Base-by-base conservation (phyloP, 2,888 invertebrate genomes). In the Anorthoa munda region DNA sequence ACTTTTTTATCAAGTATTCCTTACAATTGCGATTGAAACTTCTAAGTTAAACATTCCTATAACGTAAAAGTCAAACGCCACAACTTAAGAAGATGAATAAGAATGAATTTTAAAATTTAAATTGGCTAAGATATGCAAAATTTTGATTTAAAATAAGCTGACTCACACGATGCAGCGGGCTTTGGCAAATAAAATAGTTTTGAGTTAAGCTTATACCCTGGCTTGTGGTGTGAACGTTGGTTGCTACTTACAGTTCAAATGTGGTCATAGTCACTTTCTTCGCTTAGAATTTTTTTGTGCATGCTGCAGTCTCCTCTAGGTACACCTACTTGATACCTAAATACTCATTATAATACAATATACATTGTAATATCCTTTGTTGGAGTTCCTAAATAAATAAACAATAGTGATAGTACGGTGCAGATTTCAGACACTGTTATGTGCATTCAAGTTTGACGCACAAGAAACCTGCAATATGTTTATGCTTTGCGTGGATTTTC, bases 111-210 rank as follows among this genome's bases (percentile, higher is more conserved):
- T 84, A 90, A 90, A 92, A 90, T 90, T 88, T 84, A 92, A 92
- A 94, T 93, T 93, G 91, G 87, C 88, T 91, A 90, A 93, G 90
- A 90, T 92, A 92, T 92, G 92, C 89, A 82, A 91, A 85, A 87
- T 87, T 88, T 87, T 87, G 87, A 90, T 88, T 90, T 86, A 81
- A 87, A 68, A 83, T 67, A 75, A 61, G 64, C 50, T 59, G 67
- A 23, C 70, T 87, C 84, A 85, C 77, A 87, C 79, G 66, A 39
- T 60, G 56, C 81, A 64, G 26, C 56, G 2, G 17, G 48, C 51
- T 61, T 67, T 79, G 59, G 58, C 51, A 55, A 58, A 66, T 75
- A 59, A 73, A 72, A 65, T 63, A 67, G 58, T 59, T 72, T 60
- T 23, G 11, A 56, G n/a, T 58, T 48, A 13, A 68, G 26, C 15